Evolutionary conservation across 2,797 vertebrate genomes (phyloP), one percentile per base, ranked within the genome.

Genomic region (Uromys caudimaculatus): DNA sequence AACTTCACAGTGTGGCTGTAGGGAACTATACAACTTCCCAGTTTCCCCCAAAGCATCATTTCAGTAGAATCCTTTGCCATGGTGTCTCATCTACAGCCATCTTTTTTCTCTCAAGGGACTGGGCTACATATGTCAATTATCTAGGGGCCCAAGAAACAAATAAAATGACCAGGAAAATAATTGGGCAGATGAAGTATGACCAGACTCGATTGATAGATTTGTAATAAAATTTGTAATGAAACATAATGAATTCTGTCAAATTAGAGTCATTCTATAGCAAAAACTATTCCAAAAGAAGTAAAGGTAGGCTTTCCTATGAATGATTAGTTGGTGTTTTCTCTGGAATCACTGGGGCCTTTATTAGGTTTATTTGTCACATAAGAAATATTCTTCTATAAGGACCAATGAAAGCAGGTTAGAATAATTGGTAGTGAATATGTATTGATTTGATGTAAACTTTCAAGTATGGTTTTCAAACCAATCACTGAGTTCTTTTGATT

Each of bases 21-120:
- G 54, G 50, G 10, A 35, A 93, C 94, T 97, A 92, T 83, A 79
- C 64, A 96, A 93, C 13, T 54, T 44, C 94, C 88, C 38, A 27
- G 71, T 85, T 96, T 92, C 44, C 85, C 44, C 54, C 38, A 50
- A 56, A 84, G 83, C 81, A 93, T 96, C 93, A 93, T 96, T 96
- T 91, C 95, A 96, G 92, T 93, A 17, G 64, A 91, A 89, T 81
- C 56, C 69, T 94, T 86, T 92, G 82, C 73, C 88, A 35, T 13
- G 32, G 77, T 38, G n/a, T 90, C 32, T 71, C 47, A 5, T 44
- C 58, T 13, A 44, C 23, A 81, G 14, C 3, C 64, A 8, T n/a
- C 50, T n/a, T 69, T 69, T 24, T 77, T 35, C 50, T 14, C 44
- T 69, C 62, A n/a, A 27, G 32, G 32, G 32, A 3, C 14, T 11